Evolutionary conservation across 2,888 invertebrate genomes (phyloP), one percentile per base, ranked within the genome.

Genomic region (Zootermopsis nevadensis): DNA sequence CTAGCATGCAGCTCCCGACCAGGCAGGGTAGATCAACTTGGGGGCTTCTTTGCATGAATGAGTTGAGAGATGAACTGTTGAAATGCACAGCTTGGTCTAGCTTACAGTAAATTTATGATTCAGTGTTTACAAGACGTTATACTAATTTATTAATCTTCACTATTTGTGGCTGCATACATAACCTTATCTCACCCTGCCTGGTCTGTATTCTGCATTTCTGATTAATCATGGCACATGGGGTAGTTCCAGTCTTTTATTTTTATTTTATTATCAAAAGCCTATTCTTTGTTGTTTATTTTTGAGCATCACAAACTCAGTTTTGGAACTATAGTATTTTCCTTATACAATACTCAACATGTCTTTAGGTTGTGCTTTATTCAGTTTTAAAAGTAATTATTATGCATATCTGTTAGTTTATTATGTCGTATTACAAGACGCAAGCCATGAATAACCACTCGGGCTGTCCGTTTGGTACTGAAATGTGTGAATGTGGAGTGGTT

Each of bases 391-490:
- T 48, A 48, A 48, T 48, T 15, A 48, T 1, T 48, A 19, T 48
- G 19, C 19, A 19, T 15, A 15, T 15, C 3, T 19, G 19, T 19
- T 19, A 48, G 48, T 48, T 48, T 19, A 48, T 80, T 80, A n/a
- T 22, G 8, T n/a, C 60, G 10, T 60, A 27, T 42, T 66, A 67
- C 30, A 24, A 30, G 12, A n/a, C 22, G 24, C 19, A 60, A 77
- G 30, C 82, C 82, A 77, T 77, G 76, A 82, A 82, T 82, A 77
- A 77, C 66, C 77, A 66, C 27, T 60, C 35, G 42, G 82, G 30
- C 77, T 82, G 60, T 74, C 74, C 42, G 76, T 42, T 77, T 38
- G 24, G 19, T 24, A 55, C n/a, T 19, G 30, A 77, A 33, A 69
- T 60, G 76, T 12, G 33, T 77, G 77, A 77, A 77, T 53, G 53